Conservation (phyloP, 2,888 invertebrate genomes). For the Orthosia incerta region DNA sequence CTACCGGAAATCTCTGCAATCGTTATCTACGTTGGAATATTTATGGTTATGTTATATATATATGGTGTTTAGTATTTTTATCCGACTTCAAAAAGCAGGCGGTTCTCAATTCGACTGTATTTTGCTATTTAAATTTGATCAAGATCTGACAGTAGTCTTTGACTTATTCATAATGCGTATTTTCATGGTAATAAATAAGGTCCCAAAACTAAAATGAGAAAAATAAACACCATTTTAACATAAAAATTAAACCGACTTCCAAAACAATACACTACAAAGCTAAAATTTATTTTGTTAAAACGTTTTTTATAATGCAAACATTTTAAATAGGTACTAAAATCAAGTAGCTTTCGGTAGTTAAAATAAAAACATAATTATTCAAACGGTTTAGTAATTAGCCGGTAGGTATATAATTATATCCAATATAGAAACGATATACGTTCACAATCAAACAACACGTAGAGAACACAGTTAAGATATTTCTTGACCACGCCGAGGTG, state of each 20-base stretch:
- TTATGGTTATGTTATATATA: constrained; percentile 16
- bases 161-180: too few species aligned
- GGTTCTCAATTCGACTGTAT: too few species aligned
- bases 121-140: too few species aligned
- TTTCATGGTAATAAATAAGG: too few species aligned
- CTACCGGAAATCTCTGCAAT: constrained; percentile 55
- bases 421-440: constrained; percentile 8
- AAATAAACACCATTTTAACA: too few species aligned
- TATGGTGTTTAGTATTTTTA: neutral
- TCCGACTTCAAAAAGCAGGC: too few species aligned
- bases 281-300: too few species aligned
- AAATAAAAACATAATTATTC: neutral
- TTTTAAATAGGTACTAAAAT: neutral
- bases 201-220: too few species aligned
- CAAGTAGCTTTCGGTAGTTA: neutral
- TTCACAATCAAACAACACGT: constrained; percentile 12
- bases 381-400: neutral
- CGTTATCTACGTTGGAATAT: constrained; percentile 42
- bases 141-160: too few species aligned
- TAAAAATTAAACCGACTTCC: too few species aligned
- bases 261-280: too few species aligned
- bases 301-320: too few species aligned
- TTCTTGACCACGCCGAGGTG: constrained; percentile 66
- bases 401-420: neutral
- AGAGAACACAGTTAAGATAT: constrained; percentile 39